phyloP scores from a whole-genome alignment of 2,888 invertebrate species.

The Mesorhabditis spiculigera region DNA sequence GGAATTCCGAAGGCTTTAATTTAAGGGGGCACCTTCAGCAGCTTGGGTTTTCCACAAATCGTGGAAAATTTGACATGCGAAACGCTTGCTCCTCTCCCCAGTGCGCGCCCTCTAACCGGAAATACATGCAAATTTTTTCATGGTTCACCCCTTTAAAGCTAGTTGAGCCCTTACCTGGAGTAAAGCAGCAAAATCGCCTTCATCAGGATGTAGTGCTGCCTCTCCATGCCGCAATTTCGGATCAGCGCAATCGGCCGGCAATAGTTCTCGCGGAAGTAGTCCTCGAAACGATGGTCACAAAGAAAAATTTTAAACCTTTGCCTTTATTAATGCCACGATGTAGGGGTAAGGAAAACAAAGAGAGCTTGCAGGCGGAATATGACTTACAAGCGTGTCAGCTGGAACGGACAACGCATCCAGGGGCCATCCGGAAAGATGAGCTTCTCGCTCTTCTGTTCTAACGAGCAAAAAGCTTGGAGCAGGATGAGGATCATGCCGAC shows the following conservation, averaged over 20 bases:
- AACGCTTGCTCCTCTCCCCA: too few relatives aligned
- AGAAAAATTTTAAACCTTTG: neutral
- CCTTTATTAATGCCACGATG: too few relatives aligned
- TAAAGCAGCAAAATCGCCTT: constrained; percentile 35
- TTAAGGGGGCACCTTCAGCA: neutral
- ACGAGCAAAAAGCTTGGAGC: constrained; percentile 34
- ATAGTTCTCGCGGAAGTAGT: constrained; percentile 33
- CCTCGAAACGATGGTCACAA: constrained; percentile 17
- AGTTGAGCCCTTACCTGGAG: constrained; percentile 21
- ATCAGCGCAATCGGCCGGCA: constrained; percentile 29
- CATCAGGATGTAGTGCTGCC: constrained; percentile 30
- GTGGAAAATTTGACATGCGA: neutral
- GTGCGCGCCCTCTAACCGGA: neutral
- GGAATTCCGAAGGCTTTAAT: neutral
- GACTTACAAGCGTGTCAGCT: constrained; percentile 16
- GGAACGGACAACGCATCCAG: constrained; percentile 22
- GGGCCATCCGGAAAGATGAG: constrained; percentile 35
- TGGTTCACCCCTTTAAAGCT: neutral
- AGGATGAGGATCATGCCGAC: constrained; percentile 32
- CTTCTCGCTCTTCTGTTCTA: constrained; percentile 22
- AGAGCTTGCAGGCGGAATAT: constrained; percentile 12
- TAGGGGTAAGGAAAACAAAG: too few relatives aligned
- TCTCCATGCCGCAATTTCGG: constrained; percentile 20
- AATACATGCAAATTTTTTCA: constrained; percentile 17
- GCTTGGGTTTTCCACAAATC: neutral